Conservation (phyloP, 2,797 vertebrate genomes). For the Danio kyathit region DNA sequence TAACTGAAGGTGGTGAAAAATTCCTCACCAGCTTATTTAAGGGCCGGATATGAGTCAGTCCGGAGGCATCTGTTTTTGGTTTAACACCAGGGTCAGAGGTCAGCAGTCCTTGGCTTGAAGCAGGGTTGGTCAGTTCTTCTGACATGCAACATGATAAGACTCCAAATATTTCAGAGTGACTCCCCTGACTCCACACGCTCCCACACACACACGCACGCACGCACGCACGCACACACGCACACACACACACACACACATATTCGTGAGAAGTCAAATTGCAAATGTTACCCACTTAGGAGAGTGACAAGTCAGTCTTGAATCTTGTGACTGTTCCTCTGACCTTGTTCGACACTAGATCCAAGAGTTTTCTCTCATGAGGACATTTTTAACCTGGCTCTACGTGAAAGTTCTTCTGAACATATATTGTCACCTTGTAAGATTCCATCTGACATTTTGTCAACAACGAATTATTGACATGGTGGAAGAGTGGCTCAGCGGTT, state of each 20-base stretch:
- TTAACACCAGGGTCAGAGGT: slow-evolving; percentile 85
- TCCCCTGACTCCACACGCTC: slow-evolving; percentile 67
- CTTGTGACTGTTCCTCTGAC: slow-evolving; percentile 78
- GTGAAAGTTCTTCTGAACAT: slow-evolving; percentile 4
- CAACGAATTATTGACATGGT: too few species aligned
- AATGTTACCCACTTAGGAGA: slow-evolving; percentile 68
- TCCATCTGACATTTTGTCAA: too few species aligned
- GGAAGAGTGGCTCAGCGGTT: too few species aligned
- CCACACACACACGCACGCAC: slow-evolving; percentile 24
- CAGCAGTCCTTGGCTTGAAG: slow-evolving; percentile 85
- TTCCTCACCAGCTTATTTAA: slow-evolving; percentile 83
- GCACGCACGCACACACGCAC: slow-evolving; percentile 11
- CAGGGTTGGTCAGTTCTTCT: slow-evolving; percentile 79
- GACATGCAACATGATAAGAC: slow-evolving; percentile 81
- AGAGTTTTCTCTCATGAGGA: slow-evolving; percentile 19
- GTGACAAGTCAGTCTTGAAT: slow-evolving; percentile 71
- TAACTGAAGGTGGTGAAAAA: slow-evolving; percentile 69
- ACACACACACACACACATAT: slow-evolving; percentile 36
- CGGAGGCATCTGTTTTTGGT: slow-evolving; percentile 90
- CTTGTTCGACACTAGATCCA: slow-evolving; percentile 69
- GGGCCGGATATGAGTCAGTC: slow-evolving; percentile 89
- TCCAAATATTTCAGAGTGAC: slow-evolving; percentile 78
- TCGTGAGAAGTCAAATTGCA: slow-evolving; percentile 53
- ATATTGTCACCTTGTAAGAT: background rate
- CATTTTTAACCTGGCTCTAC: slow-evolving; percentile 6